phyloP scores from a whole-genome alignment of 2,888 invertebrate genomes.

The Acrobeloides nanus region DNA sequence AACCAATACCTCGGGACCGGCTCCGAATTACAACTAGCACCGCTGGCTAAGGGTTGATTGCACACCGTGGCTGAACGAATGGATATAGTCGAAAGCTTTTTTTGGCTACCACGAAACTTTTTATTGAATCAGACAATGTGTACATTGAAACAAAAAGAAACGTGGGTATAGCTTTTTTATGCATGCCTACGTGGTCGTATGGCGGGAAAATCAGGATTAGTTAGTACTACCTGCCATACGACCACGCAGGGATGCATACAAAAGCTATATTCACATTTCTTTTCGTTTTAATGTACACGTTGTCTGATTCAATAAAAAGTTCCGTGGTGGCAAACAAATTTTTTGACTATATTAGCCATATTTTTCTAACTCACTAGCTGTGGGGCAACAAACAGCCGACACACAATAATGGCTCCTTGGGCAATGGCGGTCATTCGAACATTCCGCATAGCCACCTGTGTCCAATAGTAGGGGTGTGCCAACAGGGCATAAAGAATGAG shows the following conservation, averaged over 20 bases:
- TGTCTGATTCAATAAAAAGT: too few species aligned
- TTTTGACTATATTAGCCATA: neutral
- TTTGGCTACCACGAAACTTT: too few species aligned
- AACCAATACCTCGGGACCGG: conserved; percentile 26
- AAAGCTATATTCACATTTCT: too few species aligned
- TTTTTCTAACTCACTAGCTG: conserved; percentile 22
- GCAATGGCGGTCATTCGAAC: conserved; percentile 30
- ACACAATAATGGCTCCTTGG: conserved; percentile 35
- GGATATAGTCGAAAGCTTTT: too few species aligned
- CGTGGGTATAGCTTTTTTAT: neutral
- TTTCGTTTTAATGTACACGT: too few species aligned
- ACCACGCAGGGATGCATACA: too few species aligned
- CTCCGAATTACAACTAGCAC: conserved; percentile 18
- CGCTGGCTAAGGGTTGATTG: conserved; percentile 25
- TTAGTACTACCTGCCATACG: too few species aligned
- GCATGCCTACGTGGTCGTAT: neutral
- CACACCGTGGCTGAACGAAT: conserved; percentile 28
- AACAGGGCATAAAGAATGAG: conserved; percentile 17
- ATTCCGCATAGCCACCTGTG: conserved; percentile 21
- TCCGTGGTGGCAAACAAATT: too few species aligned
- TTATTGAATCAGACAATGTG: too few species aligned
- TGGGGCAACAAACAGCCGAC: conserved; percentile 39
- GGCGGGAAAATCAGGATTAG: too few species aligned
- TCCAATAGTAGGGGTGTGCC: conserved; percentile 16
- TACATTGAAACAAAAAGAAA: too few species aligned